Evolutionary conservation across 1,140 invertebrate genomes (phyloP).

Genomic region (Linepithema humile): DNA sequence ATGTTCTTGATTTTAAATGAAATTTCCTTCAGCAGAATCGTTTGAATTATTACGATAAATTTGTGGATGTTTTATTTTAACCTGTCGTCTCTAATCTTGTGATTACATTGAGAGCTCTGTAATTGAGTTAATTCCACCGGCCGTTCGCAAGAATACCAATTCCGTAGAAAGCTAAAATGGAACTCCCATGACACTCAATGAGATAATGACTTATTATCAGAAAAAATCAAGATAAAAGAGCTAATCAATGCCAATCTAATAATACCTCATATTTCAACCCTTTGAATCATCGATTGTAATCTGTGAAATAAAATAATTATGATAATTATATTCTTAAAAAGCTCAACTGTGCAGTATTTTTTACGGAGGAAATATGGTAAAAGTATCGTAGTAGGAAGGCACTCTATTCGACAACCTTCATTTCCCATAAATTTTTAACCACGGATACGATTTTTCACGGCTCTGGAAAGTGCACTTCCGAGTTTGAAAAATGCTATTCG

Average conservation of each 20-base stretch:
- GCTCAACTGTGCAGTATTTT: background rate
- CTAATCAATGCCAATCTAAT: slow-evolving; percentile 4
- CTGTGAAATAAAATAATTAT: background rate
- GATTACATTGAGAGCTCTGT: slow-evolving; percentile 7
- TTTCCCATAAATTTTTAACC: slow-evolving; percentile 51
- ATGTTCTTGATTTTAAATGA: background rate
- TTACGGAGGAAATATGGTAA: background rate
- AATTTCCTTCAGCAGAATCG: background rate
- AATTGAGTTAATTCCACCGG: slow-evolving; percentile 39
- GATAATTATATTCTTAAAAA: background rate
- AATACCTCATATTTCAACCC: background rate
- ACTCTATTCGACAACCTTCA: background rate
- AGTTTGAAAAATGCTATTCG: slow-evolving; percentile 52
- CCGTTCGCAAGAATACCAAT: slow-evolving; percentile 22
- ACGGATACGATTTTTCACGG: slow-evolving; percentile 50
- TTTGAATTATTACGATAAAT: slow-evolving; percentile 1
- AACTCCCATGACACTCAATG: background rate
- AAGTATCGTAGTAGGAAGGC: slow-evolving; percentile 9
- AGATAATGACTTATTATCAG: slow-evolving; percentile 16
- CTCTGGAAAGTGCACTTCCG: slow-evolving; percentile 40
- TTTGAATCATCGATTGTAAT: background rate
- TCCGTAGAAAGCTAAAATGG: background rate
- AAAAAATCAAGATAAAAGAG: slow-evolving; percentile 32
- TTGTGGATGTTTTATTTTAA: slow-evolving; percentile 9
- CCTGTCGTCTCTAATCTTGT: slow-evolving; percentile 16